phyloP scores from a whole-genome alignment of 2,888 invertebrate species.

The Chrysolina oricalcia region DNA sequence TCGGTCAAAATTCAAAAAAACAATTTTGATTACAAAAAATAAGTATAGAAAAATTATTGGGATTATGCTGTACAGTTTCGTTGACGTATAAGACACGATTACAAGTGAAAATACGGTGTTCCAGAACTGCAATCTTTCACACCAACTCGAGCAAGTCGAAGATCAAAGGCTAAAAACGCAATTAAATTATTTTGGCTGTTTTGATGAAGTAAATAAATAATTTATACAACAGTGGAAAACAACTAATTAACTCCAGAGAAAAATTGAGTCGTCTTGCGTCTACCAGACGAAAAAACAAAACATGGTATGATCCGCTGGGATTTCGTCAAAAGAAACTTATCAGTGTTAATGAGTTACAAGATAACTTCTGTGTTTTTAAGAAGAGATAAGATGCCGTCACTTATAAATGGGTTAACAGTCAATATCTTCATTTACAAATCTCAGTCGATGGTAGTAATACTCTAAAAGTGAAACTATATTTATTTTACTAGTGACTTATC shows the following conservation, averaged over 20 bases:
- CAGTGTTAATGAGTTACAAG: slow-evolving; percentile 10
- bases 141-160: background rate
- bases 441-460: background rate
- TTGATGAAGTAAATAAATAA: background rate
- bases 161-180: background rate
- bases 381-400: background rate
- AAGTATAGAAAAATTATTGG: too few relatives aligned
- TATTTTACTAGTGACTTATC: background rate
- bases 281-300: slow-evolving; percentile 20
- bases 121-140: background rate
- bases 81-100: too few relatives aligned
- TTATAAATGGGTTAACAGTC: slow-evolving; percentile 20
- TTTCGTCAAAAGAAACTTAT: slow-evolving; percentile 21
- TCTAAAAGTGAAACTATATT: background rate
- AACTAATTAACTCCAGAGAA: background rate
- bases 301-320: slow-evolving; percentile 6
- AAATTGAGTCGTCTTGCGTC: background rate
- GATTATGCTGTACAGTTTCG: too few relatives aligned
- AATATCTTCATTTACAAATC: slow-evolving; percentile 26
- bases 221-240: background rate
- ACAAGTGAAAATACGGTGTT: too few relatives aligned
- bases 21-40: too few relatives aligned
- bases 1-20: too few relatives aligned
- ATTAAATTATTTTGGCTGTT: background rate
- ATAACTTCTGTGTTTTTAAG: slow-evolving; percentile 16